phyloP scores from a whole-genome alignment of 1,140 invertebrate genomes.

The Drosophila ohnishii region DNA sequence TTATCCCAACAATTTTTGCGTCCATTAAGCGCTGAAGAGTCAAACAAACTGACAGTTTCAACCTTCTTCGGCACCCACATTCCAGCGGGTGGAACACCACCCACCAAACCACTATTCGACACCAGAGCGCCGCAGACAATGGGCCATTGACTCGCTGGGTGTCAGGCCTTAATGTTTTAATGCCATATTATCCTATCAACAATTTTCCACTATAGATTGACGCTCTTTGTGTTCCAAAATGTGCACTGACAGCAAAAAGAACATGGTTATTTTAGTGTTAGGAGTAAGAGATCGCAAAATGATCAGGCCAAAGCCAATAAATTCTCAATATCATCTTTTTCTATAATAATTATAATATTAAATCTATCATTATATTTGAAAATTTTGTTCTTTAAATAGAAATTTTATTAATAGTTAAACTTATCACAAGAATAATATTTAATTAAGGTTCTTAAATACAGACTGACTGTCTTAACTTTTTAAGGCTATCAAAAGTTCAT shows the following conservation, averaged over 20 bases:
- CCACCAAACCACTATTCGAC: constrained; percentile 11
- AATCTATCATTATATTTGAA: background rate
- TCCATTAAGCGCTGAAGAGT: constrained; percentile 33
- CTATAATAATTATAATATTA: background rate
- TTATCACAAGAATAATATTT: no score
- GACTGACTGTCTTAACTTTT: no score
- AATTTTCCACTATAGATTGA: constrained; percentile 55
- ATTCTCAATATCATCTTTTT: no score
- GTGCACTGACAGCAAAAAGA: constrained; percentile 1
- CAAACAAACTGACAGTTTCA: constrained; percentile 49
- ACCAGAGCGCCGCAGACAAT: constrained; percentile 28
- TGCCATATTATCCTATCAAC: constrained; percentile 74
- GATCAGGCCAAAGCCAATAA: background rate
- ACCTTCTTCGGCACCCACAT: constrained; percentile 26
- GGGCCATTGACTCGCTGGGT: constrained; percentile 19
- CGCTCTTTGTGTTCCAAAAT: constrained; percentile 12
- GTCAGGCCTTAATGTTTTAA: constrained; percentile 69
- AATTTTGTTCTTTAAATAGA: background rate
- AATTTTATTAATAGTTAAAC: no score
- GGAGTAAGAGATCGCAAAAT: background rate
- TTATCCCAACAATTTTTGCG: constrained; percentile 25
- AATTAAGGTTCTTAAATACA: no score
- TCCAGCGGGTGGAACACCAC: background rate
- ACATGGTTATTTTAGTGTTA: background rate
- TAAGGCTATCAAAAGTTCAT: background rate